Percentiles rank a stretch among this genome's conserved stretches.
These are phyloP conservation scores for Rhizomys pruinosus DNA, from an alignment of 2,113 vertebrate species.

Conservation along the genomic window DNA sequence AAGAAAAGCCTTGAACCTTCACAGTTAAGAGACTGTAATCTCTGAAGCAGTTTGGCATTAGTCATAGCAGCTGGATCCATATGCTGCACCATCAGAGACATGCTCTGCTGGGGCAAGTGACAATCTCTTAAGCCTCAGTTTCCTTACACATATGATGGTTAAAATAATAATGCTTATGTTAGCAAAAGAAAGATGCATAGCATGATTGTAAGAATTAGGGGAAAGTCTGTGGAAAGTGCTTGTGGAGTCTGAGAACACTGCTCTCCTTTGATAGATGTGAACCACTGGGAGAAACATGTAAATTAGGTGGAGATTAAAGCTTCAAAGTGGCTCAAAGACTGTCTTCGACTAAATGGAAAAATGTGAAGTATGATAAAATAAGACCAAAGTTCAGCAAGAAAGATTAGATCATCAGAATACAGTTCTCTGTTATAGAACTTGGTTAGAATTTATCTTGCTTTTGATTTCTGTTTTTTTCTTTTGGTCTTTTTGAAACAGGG, in stretches of 20 bases:
- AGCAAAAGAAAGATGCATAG: background rate
- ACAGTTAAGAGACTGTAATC: background rate
- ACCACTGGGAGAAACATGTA: background rate
- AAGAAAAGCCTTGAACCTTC: background rate
- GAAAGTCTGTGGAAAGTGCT: background rate
- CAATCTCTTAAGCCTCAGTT: background rate
- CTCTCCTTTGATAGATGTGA: conserved; percentile 8
- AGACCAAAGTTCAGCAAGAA: conserved; percentile 47
- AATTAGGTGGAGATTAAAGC: conserved; percentile 38
- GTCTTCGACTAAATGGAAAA: conserved; percentile 34
- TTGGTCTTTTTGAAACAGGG: too few relatives aligned
- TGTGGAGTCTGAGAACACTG: background rate
- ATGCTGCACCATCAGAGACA: background rate
- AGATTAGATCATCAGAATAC: conserved; percentile 51
- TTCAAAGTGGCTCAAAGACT: conserved; percentile 38
- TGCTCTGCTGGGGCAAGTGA: background rate
- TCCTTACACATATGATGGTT: background rate
- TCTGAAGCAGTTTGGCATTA: background rate
- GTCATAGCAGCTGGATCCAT: background rate
- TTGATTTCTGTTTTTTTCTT: background rate
- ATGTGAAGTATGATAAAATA: conserved; percentile 43
- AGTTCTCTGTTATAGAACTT: conserved; percentile 59
- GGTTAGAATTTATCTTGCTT: conserved; percentile 52
- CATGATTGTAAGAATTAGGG: background rate
- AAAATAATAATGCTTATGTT: background rate